Base-by-base conservation (phyloP, 1,140 invertebrate genomes). In the Polypedilum vanderplanki region DNA sequence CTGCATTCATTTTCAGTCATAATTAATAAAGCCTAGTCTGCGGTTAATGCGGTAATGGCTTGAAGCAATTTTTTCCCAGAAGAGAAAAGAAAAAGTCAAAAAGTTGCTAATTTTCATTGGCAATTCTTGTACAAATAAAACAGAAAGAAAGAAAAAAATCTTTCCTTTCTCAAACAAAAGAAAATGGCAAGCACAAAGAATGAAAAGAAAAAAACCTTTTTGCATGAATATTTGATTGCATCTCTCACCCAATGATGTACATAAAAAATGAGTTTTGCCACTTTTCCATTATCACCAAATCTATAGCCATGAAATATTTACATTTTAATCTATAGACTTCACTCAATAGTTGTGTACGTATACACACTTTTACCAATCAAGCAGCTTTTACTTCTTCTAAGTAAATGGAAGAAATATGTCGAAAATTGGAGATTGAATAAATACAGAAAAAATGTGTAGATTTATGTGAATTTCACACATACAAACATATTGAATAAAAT, bases 391-490 rank as follows among this genome's bases (percentile, higher is more conserved):
- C n/a, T n/a, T n/a, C n/a, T n/a, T 17, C 10, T 17, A 57, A 57
- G 46, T 57, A 70, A 70, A 70, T 70, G 65, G 65, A 70, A 70
- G 65, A 70, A 70, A 70, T n/a, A 70, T 70, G 65, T 70, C 65
- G 65, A 70, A 33, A 33, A 33, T 70, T 22, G 10, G 18, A 22
- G 17, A 70, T 22, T 70, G 65, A 70, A 70, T 70, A 22, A 70
- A 57, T 57, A 12, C n/a, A 57, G 12, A 57, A n/a, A 18, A 10
- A 9, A 18, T 8, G 8, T 18, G 65, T 70, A 17, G 65, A 70
- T 70, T 70, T 70, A 57, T 57, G 46, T 57, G 24, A 33, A 5
- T 33, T 33, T 57, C 46, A 57, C 1, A 33, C 24, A 33, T 5
- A 33, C 24, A 33, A 1, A 33, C 5, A 33, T 1, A 33, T 33